phyloP scores from a whole-genome alignment of 2,888 invertebrate species.

The Euplexia lucipara region DNA sequence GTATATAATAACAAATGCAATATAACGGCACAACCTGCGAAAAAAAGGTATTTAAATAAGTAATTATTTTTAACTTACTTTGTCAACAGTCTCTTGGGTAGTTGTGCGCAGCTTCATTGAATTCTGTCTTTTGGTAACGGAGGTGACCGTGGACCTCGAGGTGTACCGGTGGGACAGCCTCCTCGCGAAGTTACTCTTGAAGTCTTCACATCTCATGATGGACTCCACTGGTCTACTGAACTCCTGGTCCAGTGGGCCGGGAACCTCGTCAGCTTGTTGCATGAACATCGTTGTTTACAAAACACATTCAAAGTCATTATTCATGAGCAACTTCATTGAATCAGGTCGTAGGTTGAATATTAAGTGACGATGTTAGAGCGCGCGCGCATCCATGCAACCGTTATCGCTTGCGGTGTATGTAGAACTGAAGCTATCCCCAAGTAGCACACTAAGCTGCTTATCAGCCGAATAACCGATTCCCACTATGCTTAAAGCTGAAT shows the following conservation, averaged over 20 bases:
- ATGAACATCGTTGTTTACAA: constrained; percentile 77
- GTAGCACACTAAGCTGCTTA: too few species aligned
- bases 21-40: constrained; percentile 1
- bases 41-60: constrained; percentile 15
- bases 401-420: constrained; percentile 54
- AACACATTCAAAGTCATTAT: constrained; percentile 70
- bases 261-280: constrained; percentile 69
- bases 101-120: constrained; percentile 73
- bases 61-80: constrained; percentile 75
- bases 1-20: background rate
- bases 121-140: constrained; percentile 75
- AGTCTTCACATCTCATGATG: constrained; percentile 88
- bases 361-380: constrained; percentile 64
- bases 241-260: constrained; percentile 75
- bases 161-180: constrained; percentile 86
- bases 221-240: constrained; percentile 86
- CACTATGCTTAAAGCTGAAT: too few species aligned
- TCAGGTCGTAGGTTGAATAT: constrained; percentile 60
- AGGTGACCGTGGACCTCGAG: constrained; percentile 74
- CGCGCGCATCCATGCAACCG: constrained; percentile 65
- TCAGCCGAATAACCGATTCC: too few species aligned
- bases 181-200: constrained; percentile 88
- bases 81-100: constrained; percentile 68
- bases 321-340: constrained; percentile 70
- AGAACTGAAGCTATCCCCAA: constrained; percentile 37